Percentiles rank a stretch among this genome's conserved stretches.
Evolutionary conservation across 2,797 vertebrate species (phyloP).

Genomic region (Phrynocephalus forsythii): DNA sequence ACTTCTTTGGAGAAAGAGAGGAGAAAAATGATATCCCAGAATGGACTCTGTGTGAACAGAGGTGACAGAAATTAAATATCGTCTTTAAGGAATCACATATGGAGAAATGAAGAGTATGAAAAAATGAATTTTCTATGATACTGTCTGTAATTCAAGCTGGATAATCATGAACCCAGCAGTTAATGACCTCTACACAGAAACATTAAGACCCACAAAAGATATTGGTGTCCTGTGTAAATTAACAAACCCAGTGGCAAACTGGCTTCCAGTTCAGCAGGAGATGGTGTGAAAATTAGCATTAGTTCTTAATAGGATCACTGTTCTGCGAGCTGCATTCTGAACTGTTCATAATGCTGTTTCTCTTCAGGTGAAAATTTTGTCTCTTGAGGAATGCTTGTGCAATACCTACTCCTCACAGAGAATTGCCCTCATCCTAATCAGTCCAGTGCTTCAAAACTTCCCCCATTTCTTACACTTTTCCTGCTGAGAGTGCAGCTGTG

Average conservation of each 20-base stretch:
- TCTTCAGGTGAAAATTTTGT: conserved; percentile 94
- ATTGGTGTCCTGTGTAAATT: conserved; percentile 96
- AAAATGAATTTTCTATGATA: conserved; percentile 78
- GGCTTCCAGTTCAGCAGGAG: conserved; percentile 92
- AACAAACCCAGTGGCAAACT: conserved; percentile 98
- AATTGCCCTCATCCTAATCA: conserved; percentile 90
- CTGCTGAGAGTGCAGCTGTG: conserved; percentile 88
- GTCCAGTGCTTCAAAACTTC: conserved; percentile 90
- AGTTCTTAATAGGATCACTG: conserved; percentile 95
- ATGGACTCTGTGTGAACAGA: conserved; percentile 34
- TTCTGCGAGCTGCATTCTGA: conserved; percentile 80
- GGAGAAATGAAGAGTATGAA: conserved; percentile 72
- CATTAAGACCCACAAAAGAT: conserved; percentile 86
- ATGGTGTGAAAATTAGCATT: conserved; percentile 96
- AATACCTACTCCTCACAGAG: conserved; percentile 89
- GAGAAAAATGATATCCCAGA: conserved; percentile 50
- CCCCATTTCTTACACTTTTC: conserved; percentile 83
- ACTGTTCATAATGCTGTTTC: conserved; percentile 83
- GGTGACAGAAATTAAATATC: conserved; percentile 73
- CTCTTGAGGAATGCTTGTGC: conserved; percentile 84
- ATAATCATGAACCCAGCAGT: conserved; percentile 86
- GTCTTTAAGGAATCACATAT: conserved; percentile 63
- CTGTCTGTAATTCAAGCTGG: conserved; percentile 79
- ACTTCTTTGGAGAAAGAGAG: conserved; percentile 52
- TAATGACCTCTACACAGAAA: conserved; percentile 87